A percentile compares a stretch with the other conserved stretches of the same genome.
Evolutionary conservation across 1,140 invertebrate species (phyloP).

Genomic region (Penaeus chinensis): DNA sequence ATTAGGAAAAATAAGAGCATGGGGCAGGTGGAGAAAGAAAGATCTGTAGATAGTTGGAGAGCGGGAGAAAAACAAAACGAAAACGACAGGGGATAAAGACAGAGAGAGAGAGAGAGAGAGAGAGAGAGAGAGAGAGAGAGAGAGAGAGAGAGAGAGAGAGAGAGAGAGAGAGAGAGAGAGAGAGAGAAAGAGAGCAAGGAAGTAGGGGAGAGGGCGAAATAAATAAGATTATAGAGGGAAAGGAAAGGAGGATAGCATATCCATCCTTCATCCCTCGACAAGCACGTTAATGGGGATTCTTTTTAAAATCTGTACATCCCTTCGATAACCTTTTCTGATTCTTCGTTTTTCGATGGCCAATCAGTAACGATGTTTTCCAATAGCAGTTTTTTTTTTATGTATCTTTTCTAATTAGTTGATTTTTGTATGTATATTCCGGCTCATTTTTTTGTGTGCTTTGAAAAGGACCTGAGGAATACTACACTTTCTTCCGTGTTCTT

Average conservation of each 20-base stretch:
- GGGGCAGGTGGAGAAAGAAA: background rate
- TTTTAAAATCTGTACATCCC: too few species aligned
- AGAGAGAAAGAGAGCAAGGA: background rate
- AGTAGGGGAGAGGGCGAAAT: background rate
- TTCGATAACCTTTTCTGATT: too few species aligned
- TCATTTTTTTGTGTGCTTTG: too few species aligned
- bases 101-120: constrained; percentile 30
- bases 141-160: constrained; percentile 9
- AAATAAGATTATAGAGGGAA: background rate
- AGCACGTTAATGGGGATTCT: too few species aligned
- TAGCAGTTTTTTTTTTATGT: too few species aligned
- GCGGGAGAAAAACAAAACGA: background rate
- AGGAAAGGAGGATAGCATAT: background rate
- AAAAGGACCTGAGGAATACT: too few species aligned
- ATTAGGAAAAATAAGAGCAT: background rate
- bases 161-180: background rate
- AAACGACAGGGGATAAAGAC: background rate
- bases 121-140: background rate
- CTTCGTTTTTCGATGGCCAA: too few species aligned
- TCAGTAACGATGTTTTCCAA: too few species aligned
- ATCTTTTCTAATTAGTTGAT: too few species aligned
- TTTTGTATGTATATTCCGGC: too few species aligned
- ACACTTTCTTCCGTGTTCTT: too few species aligned
- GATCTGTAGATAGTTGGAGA: background rate
- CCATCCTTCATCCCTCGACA: background rate